phyloP scores from a whole-genome alignment of 2,888 invertebrate species.

The Keiferia lycopersicella region DNA sequence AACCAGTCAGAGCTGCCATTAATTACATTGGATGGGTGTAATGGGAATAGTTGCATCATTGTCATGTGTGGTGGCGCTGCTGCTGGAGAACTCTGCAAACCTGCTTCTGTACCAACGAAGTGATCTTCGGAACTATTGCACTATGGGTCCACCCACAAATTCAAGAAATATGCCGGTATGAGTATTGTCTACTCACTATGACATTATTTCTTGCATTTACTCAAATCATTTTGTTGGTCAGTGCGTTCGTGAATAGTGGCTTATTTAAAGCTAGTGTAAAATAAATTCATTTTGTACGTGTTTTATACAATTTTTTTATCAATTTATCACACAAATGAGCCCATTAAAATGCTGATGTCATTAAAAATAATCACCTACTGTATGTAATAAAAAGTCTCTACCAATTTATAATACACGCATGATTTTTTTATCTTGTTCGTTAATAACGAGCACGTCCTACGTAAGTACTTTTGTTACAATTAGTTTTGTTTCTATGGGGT shows the following conservation, averaged over 20 bases:
- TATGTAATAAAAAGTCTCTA: too few species aligned
- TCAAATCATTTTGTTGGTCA: not conserved
- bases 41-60: not conserved
- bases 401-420: too few species aligned
- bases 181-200: not conserved
- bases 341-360: too few species aligned
- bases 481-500: too few species aligned
- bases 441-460: too few species aligned
- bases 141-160: not conserved
- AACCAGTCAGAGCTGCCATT: not conserved
- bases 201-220: not conserved
- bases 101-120: not conserved
- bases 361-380: too few species aligned
- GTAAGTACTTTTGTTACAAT: too few species aligned
- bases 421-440: too few species aligned
- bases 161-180: not conserved
- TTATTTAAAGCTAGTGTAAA: not conserved
- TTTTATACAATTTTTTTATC: too few species aligned
- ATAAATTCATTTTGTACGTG: too few species aligned
- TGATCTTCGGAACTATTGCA: not conserved
- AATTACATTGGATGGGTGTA: not conserved
- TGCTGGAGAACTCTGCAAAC: not conserved
- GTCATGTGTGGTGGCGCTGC: not conserved
- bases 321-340: too few species aligned
- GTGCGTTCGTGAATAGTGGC: conserved; percentile 2